Evolutionary conservation across 2,888 invertebrate species (phyloP), one percentile per base, ranked within the genome.

Genomic region (Dynastes hyllus): DNA sequence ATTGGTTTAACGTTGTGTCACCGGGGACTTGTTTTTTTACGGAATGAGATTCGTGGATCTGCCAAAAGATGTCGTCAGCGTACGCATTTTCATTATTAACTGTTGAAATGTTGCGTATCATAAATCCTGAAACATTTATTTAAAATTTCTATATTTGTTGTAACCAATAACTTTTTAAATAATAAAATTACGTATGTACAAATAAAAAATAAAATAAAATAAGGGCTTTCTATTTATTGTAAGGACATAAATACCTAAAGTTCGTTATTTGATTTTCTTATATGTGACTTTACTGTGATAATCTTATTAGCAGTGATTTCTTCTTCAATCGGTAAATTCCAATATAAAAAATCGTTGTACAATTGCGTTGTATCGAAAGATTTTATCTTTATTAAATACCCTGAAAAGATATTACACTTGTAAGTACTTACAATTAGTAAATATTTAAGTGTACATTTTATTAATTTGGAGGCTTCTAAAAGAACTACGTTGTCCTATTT

Each of bases 1-100:
- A n/a, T 53, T 22, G 0, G 11, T 11, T 51, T 27, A 9, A 22
- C 13, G 37, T 5, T 5, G 32, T 32, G 8, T 55, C 40, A 51
- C 11, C n/a, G n/a, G n/a, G n/a, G n/a, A n/a, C 63, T 40, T 58
- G 51, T 16, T 8, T n/a, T 1, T 71, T 55, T 3, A 40, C 66
- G 2, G 40, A 22, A 63, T 13, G 69, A 13, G 70, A 22, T 65
- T 85, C 87, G 22, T 93, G 93, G 80, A 93, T 89, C 84, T 93
- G 92, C 94, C 94, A 94, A 85, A 91, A 91, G 83, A 90, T 86
- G 84, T 91, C 91, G 85, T 94, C 94, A 85, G 92, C 89, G 86
- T 93, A 93, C 81, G 91, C 91, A 78, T 92, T 91, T 50, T 81
- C 53, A 6, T 73, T 45, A 16, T 79, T 77, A 63, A 81, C 79